A percentile compares a stretch with the other conserved stretches of the same genome.
phyloP scores from a whole-genome alignment of 1,140 invertebrate species.

The Euura lappo region DNA sequence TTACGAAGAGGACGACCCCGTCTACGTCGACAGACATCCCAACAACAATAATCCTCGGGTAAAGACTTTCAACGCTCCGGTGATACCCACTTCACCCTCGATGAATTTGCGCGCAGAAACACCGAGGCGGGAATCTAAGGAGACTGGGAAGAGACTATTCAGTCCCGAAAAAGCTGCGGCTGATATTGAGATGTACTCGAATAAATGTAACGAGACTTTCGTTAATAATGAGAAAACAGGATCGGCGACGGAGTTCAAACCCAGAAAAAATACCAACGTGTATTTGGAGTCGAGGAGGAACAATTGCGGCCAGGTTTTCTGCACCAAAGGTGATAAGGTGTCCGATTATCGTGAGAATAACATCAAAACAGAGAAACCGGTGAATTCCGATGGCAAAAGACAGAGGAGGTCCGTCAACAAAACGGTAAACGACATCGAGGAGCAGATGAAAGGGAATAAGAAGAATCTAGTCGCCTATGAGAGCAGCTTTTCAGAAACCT shows the following conservation, averaged over 20 bases:
- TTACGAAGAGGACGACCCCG: slow-evolving; percentile 36
- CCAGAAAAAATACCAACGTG: slow-evolving; percentile 10
- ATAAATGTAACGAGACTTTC: background rate
- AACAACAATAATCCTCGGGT: slow-evolving; percentile 27
- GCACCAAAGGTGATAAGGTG: background rate
- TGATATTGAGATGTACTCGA: background rate
- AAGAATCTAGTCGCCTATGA: slow-evolving; percentile 3
- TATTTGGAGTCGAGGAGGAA: slow-evolving; percentile 8
- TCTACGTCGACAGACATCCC: slow-evolving; percentile 28
- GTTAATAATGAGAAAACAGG: background rate
- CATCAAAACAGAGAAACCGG: background rate
- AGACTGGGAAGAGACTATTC: slow-evolving; percentile 1
- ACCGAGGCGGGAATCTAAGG: slow-evolving; percentile 10
- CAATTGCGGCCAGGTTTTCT: background rate
- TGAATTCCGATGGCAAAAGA: background rate
- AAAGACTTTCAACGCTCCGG: slow-evolving; percentile 7
- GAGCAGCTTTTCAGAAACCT: background rate
- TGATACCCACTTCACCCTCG: slow-evolving; percentile 2
- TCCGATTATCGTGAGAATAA: slow-evolving; percentile 13
- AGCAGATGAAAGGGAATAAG: slow-evolving; percentile 11
- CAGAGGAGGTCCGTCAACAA: background rate
- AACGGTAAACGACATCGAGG: background rate
- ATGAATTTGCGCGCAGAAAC: background rate
- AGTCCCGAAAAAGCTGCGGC: background rate
- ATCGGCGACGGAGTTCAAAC: background rate